Evolutionary conservation across 2,888 invertebrate genomes (phyloP).

Genomic region (Pseudococcus longispinus): DNA sequence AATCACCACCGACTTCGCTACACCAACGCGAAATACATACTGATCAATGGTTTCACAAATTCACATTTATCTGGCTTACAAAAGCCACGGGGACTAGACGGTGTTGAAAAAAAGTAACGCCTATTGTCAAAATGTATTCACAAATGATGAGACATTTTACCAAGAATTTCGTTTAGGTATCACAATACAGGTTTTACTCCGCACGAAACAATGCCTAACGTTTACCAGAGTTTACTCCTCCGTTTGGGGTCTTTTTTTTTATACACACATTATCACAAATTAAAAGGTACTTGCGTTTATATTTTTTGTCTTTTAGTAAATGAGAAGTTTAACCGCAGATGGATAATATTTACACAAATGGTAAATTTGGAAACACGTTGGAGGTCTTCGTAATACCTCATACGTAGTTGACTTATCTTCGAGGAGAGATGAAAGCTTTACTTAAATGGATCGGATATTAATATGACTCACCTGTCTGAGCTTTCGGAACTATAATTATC

Average conservation of each 20-base stretch:
- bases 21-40: neutral
- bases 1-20: neutral
- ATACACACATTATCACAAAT: neutral
- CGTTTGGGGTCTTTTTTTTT: neutral
- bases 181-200: neutral
- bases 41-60: neutral
- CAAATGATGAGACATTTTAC: neutral
- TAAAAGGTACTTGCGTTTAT: neutral
- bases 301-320: neutral
- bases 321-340: neutral
- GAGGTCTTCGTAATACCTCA: neutral
- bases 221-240: neutral
- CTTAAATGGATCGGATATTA: neutral
- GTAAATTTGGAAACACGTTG: neutral
- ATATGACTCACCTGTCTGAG: conserved; percentile 82
- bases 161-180: neutral
- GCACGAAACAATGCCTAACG: neutral
- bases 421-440: neutral
- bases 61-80: neutral
- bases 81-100: neutral
- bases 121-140: neutral
- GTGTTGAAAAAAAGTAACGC: neutral
- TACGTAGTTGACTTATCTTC: neutral
- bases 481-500: conserved; percentile 79
- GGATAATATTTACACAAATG: neutral